Evolutionary conservation across 2,888 invertebrate genomes (phyloP).

Genomic region (Cinara cedri): DNA sequence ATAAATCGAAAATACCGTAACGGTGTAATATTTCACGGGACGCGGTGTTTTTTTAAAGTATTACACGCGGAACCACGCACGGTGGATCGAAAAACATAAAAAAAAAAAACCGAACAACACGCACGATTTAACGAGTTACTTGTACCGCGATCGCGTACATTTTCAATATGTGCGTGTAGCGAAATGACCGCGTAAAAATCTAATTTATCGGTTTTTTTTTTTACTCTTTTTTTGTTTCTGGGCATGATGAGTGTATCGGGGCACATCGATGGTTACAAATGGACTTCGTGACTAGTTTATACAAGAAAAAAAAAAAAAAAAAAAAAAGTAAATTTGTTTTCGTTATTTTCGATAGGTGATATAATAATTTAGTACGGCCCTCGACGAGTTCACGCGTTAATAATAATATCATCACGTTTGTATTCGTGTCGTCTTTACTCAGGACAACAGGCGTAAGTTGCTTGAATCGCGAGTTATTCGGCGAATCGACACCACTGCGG

Average conservation of each 20-base stretch:
- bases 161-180: neutral
- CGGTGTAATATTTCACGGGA: too few relatives aligned
- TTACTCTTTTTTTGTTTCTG: too few relatives aligned
- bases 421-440: too few relatives aligned
- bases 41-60: neutral
- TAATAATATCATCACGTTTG: too few relatives aligned
- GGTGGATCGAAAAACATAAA: neutral
- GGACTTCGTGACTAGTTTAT: neutral
- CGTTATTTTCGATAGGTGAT: neutral
- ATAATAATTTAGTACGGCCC: neutral
- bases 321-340: neutral
- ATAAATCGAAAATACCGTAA: too few relatives aligned
- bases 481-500: too few relatives aligned
- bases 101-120: neutral
- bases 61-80: neutral
- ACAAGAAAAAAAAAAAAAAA: too few relatives aligned
- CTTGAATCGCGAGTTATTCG: too few relatives aligned
- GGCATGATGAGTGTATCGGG: neutral
- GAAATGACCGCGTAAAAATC: neutral
- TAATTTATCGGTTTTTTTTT: slow-evolving; percentile 23
- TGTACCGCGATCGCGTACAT: too few relatives aligned
- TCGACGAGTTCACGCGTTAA: too few relatives aligned
- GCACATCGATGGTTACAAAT: slow-evolving; percentile 12
- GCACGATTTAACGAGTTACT: neutral
- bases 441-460: too few relatives aligned